A percentile compares a stretch with the other conserved stretches of the same genome.
Evolutionary conservation across 2,888 invertebrate genomes (phyloP).

Genomic region (Lamellibrachia columna): DNA sequence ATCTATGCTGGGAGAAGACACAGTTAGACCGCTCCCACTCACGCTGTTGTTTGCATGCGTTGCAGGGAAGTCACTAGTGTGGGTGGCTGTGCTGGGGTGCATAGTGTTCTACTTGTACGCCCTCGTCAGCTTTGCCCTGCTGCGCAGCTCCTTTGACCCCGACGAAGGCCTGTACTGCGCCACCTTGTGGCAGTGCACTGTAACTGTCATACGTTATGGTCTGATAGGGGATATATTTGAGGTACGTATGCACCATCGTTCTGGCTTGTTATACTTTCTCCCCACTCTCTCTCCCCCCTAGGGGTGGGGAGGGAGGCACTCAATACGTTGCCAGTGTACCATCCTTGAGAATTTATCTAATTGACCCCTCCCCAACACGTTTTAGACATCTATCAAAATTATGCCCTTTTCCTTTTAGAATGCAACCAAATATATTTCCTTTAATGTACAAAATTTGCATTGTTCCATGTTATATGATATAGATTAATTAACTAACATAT

Average conservation of each 20-base stretch:
- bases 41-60: constrained; percentile 20
- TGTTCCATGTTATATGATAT: too few relatives aligned
- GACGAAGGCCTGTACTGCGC: constrained; percentile 47
- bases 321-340: too few relatives aligned
- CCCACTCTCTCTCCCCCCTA: too few relatives aligned
- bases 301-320: too few relatives aligned
- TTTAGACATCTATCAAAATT: too few relatives aligned
- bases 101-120: constrained; percentile 66
- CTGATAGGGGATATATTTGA: constrained; percentile 54
- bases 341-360: too few relatives aligned
- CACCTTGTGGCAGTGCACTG: constrained; percentile 54
- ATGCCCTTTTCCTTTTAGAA: too few relatives aligned
- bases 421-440: too few relatives aligned
- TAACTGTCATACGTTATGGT: constrained; percentile 53
- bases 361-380: too few relatives aligned
- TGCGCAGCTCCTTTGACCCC: constrained; percentile 50
- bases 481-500: too few relatives aligned
- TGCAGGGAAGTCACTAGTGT: constrained; percentile 63
- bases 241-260: constrained; percentile 39
- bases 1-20: too few relatives aligned
- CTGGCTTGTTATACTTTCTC: background rate
- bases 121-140: constrained; percentile 63
- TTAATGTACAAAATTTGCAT: too few relatives aligned
- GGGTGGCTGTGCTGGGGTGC: constrained; percentile 65
- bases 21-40: background rate